phyloP scores from a whole-genome alignment of 2,113 vertebrate species.

The Neogobius melanostomus region DNA sequence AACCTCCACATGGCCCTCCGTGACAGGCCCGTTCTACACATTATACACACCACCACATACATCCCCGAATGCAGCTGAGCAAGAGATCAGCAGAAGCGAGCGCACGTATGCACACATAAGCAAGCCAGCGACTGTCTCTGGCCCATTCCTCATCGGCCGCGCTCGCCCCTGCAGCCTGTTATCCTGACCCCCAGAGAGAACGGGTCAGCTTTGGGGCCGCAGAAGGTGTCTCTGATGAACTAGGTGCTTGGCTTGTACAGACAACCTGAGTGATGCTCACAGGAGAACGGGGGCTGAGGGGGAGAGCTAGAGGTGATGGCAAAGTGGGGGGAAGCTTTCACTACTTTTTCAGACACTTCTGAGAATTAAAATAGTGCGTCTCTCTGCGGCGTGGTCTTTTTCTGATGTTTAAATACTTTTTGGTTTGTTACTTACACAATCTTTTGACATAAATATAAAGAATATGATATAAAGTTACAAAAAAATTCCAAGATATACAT shows the following conservation, averaged over 20 bases:
- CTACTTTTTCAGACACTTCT: slow-evolving; percentile 33
- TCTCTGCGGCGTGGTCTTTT: slow-evolving; percentile 11
- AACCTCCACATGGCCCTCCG: slow-evolving; percentile 83
- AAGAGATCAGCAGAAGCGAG: slow-evolving; percentile 27
- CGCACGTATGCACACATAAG: slow-evolving; percentile 38
- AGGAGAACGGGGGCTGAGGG: slow-evolving; percentile 50
- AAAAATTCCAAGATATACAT: no score
- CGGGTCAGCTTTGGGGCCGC: slow-evolving; percentile 64
- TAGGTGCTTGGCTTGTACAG: slow-evolving; percentile 63
- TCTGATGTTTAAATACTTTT: slow-evolving; percentile 24
- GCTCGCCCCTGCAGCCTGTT: slow-evolving; percentile 64
- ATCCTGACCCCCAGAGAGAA: slow-evolving; percentile 69
- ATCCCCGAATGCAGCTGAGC: slow-evolving; percentile 59
- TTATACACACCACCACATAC: slow-evolving; percentile 65
- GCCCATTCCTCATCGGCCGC: slow-evolving; percentile 69
- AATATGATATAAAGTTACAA: no score
- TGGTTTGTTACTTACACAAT: slow-evolving; percentile 28
- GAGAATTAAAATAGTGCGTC: slow-evolving; percentile 10
- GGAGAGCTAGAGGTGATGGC: slow-evolving; percentile 37
- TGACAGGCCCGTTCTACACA: slow-evolving; percentile 79
- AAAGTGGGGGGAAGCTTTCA: slow-evolving; percentile 31
- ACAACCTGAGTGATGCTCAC: slow-evolving; percentile 65
- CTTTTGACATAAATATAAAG: neutral
- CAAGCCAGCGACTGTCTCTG: slow-evolving; percentile 27
- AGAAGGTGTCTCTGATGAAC: slow-evolving; percentile 75